Evolutionary conservation across 2,888 invertebrate species (phyloP), one percentile per base, ranked within the genome.

Genomic region (Blomia tropicalis): DNA sequence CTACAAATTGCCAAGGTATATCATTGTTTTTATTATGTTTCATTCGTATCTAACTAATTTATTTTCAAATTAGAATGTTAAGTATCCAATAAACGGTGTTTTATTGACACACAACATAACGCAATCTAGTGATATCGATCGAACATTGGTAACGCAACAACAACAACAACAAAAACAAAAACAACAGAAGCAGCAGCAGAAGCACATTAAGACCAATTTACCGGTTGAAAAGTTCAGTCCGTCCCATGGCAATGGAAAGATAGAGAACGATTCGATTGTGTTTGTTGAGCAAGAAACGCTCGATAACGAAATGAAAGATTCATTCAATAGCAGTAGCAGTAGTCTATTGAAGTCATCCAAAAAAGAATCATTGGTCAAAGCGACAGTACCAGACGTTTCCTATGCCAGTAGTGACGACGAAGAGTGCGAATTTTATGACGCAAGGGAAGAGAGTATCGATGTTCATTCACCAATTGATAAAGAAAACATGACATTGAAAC

Each of bases 391-490:
- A 51, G 88, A 87, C 71, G 88, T 85, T 64, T 93, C 93, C 1
- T 95, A 93, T 75, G 95, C 93, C n/a, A 93, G 92, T 71, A 92
- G 92, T 31, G 95, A 96, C 73, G 93, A 95, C 64, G 87, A 87
- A 63, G 89, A 90, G 72, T 90, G 87, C 76, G n/a, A n/a, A n/a
- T 77, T 75, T 69, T 95, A 82, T 74, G 95, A 95, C 77, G 71
- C 71, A 27, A 68, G 67, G 44, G 67, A 72, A 62, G 72, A 72
- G 58, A 70, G 72, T 60, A 69, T 71, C 17, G 31, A 54, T 31
- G 51, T 19, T n/a, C 27, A 25, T 11, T 47, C 51, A 32, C 54
- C 61, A 25, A 51, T 60, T 23, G 23, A 19, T 14, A 22, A 61
- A 43, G 47, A 19, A 5, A 59, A 11, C 36, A 22, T 54, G 54